Conservation (phyloP, 2,113 vertebrate genomes). For the Clinocottus analis region DNA sequence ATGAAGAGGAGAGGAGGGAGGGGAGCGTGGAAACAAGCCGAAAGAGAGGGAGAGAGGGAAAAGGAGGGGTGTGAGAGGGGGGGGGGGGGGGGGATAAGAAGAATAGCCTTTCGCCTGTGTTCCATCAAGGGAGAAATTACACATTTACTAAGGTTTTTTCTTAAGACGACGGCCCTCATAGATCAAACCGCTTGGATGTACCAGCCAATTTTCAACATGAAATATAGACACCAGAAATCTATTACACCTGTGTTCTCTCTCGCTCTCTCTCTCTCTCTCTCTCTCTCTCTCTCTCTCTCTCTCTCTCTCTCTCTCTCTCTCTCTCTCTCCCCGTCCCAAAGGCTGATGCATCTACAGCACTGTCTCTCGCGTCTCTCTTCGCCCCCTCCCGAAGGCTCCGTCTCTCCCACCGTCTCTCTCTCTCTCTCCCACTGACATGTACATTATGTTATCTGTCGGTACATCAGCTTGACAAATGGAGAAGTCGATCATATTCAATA, state of each 20-base stretch:
- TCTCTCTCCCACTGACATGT: constrained; percentile 69
- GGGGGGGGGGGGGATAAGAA: constrained; percentile 89
- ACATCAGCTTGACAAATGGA: constrained; percentile 73
- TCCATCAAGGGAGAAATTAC: constrained; percentile 99
- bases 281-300: constrained; percentile 34
- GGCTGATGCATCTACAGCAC: constrained; percentile 71
- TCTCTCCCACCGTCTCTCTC: constrained; percentile 62
- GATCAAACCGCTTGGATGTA: constrained; percentile 96
- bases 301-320: constrained; percentile 34
- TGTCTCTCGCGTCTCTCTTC: constrained; percentile 47
- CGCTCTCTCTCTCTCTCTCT: constrained; percentile 35
- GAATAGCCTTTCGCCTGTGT: constrained; percentile 96
- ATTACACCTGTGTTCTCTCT: constrained; percentile 90
- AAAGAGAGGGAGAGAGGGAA: constrained; percentile 72
- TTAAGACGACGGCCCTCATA: constrained; percentile 99
- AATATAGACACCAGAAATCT: constrained; percentile 99
- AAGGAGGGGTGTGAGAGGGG: too few species aligned
- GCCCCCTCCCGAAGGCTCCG: constrained; percentile 37
- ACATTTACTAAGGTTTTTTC: constrained; percentile 99
- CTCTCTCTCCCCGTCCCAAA: constrained; percentile 28
- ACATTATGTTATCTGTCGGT: constrained; percentile 72
- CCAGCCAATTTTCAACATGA: constrained; percentile 99
- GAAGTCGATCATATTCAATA: constrained; percentile 77
- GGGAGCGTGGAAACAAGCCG: constrained; percentile 77
- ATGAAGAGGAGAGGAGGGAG: constrained; percentile 87